A percentile compares a stretch with the other conserved stretches of the same genome.
These are phyloP conservation scores for Tolypeutes matacus DNA, from an alignment of 2,797 vertebrate genomes.

Conservation along the genomic window DNA sequence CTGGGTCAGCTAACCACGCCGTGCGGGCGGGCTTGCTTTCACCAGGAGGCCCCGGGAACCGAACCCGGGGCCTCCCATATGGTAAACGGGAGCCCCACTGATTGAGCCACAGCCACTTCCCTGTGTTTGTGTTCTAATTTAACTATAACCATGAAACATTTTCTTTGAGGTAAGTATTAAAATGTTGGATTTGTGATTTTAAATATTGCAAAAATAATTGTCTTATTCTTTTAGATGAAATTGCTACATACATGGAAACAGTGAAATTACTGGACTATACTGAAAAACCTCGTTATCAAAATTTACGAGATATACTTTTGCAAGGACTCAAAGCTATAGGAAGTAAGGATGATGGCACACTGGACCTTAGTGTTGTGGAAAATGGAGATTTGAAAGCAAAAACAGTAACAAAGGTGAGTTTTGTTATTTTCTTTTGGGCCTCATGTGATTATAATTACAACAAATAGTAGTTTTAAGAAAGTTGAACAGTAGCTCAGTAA, in stretches of 20 bases:
- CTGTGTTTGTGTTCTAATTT: conserved; percentile 53
- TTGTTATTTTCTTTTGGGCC: conserved; percentile 21
- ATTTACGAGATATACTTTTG: conserved; percentile 92
- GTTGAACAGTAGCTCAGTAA: conserved; percentile 2
- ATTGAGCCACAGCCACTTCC: no score
- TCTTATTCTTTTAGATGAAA: conserved; percentile 91
- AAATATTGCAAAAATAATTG: conserved; percentile 14
- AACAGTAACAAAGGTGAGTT: conserved; percentile 85
- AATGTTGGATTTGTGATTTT: conserved; percentile 11
- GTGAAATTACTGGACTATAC: conserved; percentile 92
- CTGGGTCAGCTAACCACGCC: no score
- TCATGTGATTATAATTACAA: conserved; percentile 1
- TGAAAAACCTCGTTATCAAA: conserved; percentile 93
- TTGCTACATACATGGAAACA: conserved; percentile 94
- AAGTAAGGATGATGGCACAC: conserved; percentile 91
- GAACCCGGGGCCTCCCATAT: no score
- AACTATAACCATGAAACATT: not conserved
- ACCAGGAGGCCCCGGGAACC: no score
- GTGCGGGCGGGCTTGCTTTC: no score
- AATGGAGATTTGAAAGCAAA: conserved; percentile 85
- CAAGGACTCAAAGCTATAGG: conserved; percentile 92
- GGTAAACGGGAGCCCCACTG: no score
- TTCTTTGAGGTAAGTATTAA: conserved; percentile 13
- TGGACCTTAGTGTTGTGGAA: conserved; percentile 89
- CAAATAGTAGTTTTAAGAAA: conserved; percentile 47